Evolutionary conservation across 2,888 invertebrate species (phyloP).

Genomic region (Lithosia quadra): DNA sequence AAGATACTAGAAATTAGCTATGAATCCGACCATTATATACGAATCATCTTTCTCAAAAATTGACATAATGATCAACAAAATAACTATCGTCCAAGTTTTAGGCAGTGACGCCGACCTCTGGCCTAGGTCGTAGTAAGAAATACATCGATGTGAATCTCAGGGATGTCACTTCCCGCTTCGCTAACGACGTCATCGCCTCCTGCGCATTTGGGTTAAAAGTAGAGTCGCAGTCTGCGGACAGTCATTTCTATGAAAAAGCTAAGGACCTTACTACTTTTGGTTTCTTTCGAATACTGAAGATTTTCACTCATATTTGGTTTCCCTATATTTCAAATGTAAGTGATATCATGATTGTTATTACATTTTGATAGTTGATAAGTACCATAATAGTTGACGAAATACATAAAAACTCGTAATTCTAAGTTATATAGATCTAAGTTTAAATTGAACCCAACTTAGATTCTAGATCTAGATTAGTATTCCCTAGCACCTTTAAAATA

Average conservation of each 20-base stretch:
- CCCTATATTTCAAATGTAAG: slow-evolving; percentile 54
- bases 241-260: not conserved
- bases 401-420: not conserved
- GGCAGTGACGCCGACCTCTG: too few relatives aligned
- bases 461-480: too few relatives aligned
- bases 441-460: too few relatives aligned
- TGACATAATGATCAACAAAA: too few relatives aligned
- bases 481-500: too few relatives aligned
- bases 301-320: slow-evolving; percentile 2
- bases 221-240: slow-evolving; percentile 73
- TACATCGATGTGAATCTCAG: slow-evolving; percentile 6
- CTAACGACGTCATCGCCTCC: slow-evolving; percentile 85
- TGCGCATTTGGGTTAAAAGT: slow-evolving; percentile 84
- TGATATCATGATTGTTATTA: slow-evolving; percentile 1
- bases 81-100: too few relatives aligned
- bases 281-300: not conserved
- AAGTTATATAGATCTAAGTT: too few relatives aligned
- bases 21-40: too few relatives aligned
- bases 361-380: not conserved
- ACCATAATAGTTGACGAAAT: not conserved
- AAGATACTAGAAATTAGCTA: too few relatives aligned
- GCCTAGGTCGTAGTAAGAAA: too few relatives aligned
- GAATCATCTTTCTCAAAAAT: too few relatives aligned
- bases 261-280: not conserved
- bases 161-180: slow-evolving; percentile 69